A percentile compares a stretch with the other conserved stretches of the same genome.
phyloP scores from a whole-genome alignment of 2,113 vertebrate species.

The Melierax canorus region DNA sequence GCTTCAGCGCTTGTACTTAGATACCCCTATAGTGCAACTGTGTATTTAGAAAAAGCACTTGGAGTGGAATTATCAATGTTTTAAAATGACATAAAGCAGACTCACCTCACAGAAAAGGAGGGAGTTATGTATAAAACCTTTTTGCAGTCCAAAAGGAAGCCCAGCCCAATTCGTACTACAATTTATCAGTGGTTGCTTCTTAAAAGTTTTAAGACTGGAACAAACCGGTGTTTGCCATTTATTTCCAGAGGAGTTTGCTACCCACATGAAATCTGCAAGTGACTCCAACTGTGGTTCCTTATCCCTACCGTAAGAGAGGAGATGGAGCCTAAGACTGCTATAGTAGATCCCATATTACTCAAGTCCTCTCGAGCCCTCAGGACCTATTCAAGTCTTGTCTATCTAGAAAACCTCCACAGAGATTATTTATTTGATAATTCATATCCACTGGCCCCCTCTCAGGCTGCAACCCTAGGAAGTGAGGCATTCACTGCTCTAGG shows the following conservation, averaged over 20 bases:
- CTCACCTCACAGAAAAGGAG: background rate
- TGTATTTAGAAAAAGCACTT: background rate
- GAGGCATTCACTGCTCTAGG: background rate
- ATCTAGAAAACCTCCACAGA: background rate
- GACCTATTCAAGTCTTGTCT: background rate
- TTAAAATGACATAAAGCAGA: background rate
- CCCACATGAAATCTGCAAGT: background rate
- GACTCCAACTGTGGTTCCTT: background rate
- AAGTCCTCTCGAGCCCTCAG: background rate
- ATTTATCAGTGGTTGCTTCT: background rate
- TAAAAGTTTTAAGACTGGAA: background rate
- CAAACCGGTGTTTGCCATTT: background rate
- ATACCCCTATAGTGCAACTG: background rate
- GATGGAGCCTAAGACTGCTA: background rate
- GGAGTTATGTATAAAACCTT: background rate
- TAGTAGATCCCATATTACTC: background rate
- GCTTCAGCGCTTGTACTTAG: accelerated
- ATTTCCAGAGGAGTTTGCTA: background rate
- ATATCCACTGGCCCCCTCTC: background rate
- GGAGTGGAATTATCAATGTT: background rate
- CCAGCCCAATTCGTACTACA: background rate
- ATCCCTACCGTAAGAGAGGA: background rate
- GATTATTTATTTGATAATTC: background rate
- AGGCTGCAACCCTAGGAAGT: background rate
- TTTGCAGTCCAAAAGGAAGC: background rate